These are phyloP conservation scores for Saiga tatarica DNA, from an alignment of 2,113 vertebrate species.

Conservation along the genomic window DNA sequence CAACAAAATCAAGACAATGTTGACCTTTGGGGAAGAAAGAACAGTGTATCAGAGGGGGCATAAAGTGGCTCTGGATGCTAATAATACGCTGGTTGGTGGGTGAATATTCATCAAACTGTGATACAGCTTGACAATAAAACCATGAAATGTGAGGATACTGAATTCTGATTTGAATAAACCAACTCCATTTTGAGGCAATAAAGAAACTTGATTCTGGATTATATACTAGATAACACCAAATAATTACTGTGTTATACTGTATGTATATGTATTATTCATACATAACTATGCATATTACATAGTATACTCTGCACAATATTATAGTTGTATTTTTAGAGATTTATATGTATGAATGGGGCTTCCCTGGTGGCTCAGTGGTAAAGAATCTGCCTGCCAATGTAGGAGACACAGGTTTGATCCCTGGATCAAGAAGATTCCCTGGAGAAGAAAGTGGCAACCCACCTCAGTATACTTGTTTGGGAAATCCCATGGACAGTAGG, in stretches of 20 bases:
- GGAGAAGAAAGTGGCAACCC: background rate
- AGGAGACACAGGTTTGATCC: background rate
- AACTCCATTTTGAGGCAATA: background rate
- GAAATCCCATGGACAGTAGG: background rate
- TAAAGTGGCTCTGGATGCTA: background rate
- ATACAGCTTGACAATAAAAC: background rate
- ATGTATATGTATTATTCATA: background rate
- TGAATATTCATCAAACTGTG: background rate
- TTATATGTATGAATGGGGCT: background rate
- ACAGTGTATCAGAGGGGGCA: background rate
- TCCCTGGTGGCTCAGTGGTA: background rate
- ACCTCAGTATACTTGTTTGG: background rate
- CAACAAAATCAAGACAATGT: background rate
- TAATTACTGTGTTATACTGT: background rate
- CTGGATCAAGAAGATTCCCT: background rate
- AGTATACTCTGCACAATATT: background rate
- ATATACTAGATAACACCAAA: background rate
- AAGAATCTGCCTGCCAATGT: background rate
- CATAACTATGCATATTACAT: background rate
- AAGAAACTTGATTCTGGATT: background rate
- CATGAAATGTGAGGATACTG: background rate
- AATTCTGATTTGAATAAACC: conserved; percentile 22
- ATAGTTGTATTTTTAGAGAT: background rate
- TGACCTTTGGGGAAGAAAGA: background rate
- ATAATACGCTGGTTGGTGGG: background rate